These are phyloP conservation scores for Hydra vulgaris DNA, from an alignment of 30 jellyfish, hydroid and myxozoan species.

Conservation along the genomic window DNA sequence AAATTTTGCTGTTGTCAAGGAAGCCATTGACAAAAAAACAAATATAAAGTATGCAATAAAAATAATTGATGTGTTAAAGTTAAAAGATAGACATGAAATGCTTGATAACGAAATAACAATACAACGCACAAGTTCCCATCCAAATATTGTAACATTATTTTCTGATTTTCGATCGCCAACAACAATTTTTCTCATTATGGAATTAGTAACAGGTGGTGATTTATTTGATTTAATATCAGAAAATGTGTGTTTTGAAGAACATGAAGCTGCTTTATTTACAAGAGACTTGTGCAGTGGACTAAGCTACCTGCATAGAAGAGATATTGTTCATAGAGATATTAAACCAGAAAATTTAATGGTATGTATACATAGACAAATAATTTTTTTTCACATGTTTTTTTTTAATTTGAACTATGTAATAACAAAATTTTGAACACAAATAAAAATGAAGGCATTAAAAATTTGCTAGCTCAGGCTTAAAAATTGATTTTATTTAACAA, in stretches of 20 bases:
- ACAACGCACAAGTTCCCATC: constrained; percentile 63
- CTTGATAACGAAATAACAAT: constrained; percentile 75
- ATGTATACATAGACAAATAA: too few relatives aligned
- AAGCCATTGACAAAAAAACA: constrained; percentile 52
- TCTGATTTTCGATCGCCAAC: constrained; percentile 57
- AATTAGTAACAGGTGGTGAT: constrained; percentile 88
- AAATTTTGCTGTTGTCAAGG: constrained; percentile 89
- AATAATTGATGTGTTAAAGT: constrained; percentile 67
- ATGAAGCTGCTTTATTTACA: constrained; percentile 61
- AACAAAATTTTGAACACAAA: too few relatives aligned
- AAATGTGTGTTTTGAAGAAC: constrained; percentile 61
- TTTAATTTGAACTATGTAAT: too few relatives aligned
- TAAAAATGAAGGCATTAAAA: too few relatives aligned
- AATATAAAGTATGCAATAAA: constrained; percentile 62
- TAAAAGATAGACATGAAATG: constrained; percentile 75
- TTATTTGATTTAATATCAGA: constrained; percentile 76
- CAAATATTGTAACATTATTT: constrained; percentile 63
- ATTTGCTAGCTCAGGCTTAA: too few relatives aligned
- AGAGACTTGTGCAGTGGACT: constrained; percentile 81
- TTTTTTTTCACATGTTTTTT: background rate
- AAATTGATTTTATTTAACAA: too few relatives aligned
- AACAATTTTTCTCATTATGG: constrained; percentile 82
- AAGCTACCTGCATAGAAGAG: constrained; percentile 70
- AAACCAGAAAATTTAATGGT: constrained; percentile 95
- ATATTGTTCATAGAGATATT: constrained; percentile 81